These are phyloP conservation scores for Columba livia DNA, from an alignment of 2,113 vertebrate species.

Conservation along the genomic window DNA sequence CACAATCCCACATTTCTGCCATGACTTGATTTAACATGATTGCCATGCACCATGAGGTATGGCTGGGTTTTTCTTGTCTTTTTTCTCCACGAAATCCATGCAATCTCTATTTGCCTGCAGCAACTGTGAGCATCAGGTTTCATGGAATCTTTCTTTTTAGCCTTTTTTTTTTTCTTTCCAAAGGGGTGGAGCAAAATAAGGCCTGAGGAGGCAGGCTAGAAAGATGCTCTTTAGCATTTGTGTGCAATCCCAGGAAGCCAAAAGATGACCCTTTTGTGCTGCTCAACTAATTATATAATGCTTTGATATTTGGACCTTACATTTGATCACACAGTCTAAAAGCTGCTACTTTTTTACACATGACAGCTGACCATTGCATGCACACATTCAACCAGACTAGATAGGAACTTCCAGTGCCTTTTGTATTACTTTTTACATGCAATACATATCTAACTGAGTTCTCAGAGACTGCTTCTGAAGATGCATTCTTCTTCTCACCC, in stretches of 20 bases:
- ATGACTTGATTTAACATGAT: not conserved
- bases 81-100: not conserved
- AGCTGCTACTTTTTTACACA: not conserved
- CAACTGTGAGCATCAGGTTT: slow-evolving; percentile 11
- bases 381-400: not conserved
- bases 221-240: not conserved
- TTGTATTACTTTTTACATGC: not conserved
- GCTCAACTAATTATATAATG: not conserved
- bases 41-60: not conserved
- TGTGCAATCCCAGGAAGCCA: not conserved
- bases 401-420: not conserved
- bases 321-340: not conserved
- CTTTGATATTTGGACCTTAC: not conserved
- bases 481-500: not conserved
- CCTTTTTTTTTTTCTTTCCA: not conserved
- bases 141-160: not conserved
- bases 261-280: not conserved
- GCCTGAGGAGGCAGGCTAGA: not conserved
- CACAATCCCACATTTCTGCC: not conserved
- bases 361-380: not conserved
- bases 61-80: not conserved
- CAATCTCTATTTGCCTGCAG: not conserved
- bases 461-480: not conserved
- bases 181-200: not conserved
- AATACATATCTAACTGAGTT: not conserved